Percentiles rank a stretch among this genome's conserved stretches.
These are phyloP conservation scores for Fregata magnificens DNA, from an alignment of 2,113 vertebrate genomes.

Conservation along the genomic window DNA sequence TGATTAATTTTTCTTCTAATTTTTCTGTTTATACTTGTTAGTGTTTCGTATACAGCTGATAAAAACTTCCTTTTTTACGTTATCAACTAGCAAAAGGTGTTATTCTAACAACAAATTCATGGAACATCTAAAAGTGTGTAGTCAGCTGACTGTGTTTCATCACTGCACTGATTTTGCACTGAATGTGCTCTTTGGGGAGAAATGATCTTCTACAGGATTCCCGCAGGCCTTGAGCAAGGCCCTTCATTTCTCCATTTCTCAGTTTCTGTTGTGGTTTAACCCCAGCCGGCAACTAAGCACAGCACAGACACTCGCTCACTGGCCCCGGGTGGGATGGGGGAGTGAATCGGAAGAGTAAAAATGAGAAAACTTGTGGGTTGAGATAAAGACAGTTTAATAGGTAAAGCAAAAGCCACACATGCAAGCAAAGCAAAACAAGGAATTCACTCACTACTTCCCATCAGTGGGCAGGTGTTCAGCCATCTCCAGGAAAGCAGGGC, in stretches of 20 bases:
- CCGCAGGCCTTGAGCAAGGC: not conserved
- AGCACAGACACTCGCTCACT: too few species aligned
- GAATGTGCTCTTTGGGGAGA: not conserved
- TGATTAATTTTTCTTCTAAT: not conserved
- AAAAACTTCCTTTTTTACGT: not conserved
- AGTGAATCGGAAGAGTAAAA: too few species aligned
- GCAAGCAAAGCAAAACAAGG: too few species aligned
- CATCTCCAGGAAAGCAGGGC: too few species aligned
- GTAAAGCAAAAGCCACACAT: too few species aligned
- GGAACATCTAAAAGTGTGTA: not conserved
- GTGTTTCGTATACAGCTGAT: not conserved
- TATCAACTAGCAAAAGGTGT: not conserved
- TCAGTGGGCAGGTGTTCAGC: too few species aligned
- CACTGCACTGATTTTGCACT: not conserved
- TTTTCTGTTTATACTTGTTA: not conserved
- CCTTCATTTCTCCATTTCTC: not conserved
- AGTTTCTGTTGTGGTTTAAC: too few species aligned
- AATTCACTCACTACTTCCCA: too few species aligned
- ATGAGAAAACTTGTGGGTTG: too few species aligned
- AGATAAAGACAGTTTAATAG: too few species aligned
- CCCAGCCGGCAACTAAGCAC: too few species aligned
- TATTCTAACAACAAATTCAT: not conserved
- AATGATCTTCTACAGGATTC: not conserved
- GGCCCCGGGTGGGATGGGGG: too few species aligned
- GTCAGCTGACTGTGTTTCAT: not conserved